Evolutionary conservation across 1,140 invertebrate species (phyloP), one percentile per base, ranked within the genome.

Genomic region (Solen grandis): DNA sequence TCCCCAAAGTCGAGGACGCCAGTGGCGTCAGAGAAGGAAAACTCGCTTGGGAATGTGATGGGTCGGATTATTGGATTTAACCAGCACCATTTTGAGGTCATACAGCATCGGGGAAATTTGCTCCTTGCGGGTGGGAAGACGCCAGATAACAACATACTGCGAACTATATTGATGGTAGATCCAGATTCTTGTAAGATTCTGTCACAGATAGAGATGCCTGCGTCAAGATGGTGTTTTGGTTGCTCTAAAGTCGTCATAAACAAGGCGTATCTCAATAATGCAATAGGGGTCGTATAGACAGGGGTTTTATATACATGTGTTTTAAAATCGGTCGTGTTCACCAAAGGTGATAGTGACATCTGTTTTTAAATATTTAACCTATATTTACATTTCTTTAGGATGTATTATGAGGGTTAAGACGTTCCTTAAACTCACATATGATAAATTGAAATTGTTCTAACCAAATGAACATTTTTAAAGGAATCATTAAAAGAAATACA

Each of bases 211-310:
- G 78, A 83, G 72, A 86, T 86, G 85, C 85, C 85, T 2, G 73
- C 83, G 5, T 81, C 83, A n/a, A 59, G 85, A 25, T 86, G 85
- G 85, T 86, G 85, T 82, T 86, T 86, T 60, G 85, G 85, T 35
- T 84, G 85, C 74, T 81, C 69, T 0, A 86, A 83, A 52, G 52
- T 82, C 31, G 55, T 74, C 1, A 81, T 86, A 19, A 80, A 50
- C 22, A 82, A 79, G 38, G 83, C 83, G 35, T 86, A 83, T 70
- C 75, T 86, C 3, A 84, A 84, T 46, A 86, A 86, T 77, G 66
- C 57, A 19, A 85, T 85, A 50, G 55, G 81, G 16, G 57, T 55
- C 31, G 62, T 73, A 5, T 63, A 74, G 59, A 8, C 25, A 14
- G 50, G 14, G n/a, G 13, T 46, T 46, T 8, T 8, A 46, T 46